phyloP scores from a whole-genome alignment of 2,888 invertebrate species.

The Dermolepida albohirtum region DNA sequence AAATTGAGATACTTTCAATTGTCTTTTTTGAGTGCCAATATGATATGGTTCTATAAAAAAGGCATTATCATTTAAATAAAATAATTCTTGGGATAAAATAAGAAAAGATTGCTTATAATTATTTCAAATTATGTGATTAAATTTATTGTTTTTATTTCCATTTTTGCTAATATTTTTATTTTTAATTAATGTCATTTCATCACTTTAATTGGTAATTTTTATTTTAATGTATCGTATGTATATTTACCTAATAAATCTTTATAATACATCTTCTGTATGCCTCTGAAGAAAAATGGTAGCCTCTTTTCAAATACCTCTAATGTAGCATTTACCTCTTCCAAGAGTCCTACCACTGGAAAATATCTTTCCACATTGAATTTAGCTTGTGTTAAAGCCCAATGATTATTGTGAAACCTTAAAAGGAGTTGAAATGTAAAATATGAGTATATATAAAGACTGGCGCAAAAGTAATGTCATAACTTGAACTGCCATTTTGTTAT shows the following conservation, averaged over 20 bases:
- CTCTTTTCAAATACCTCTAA: constrained; percentile 67
- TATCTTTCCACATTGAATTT: constrained; percentile 70
- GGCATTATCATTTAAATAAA: too few relatives aligned
- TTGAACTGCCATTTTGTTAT: too few relatives aligned
- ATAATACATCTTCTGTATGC: constrained; percentile 67
- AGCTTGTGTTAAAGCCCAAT: constrained; percentile 69
- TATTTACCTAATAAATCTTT: constrained; percentile 67
- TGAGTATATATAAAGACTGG: constrained; percentile 1
- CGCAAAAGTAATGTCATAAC: too few relatives aligned
- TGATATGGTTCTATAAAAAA: constrained; percentile 61
- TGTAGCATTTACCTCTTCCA: constrained; percentile 71
- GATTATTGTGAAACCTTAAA: constrained; percentile 66
- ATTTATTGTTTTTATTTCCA: too few relatives aligned
- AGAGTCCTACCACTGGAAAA: constrained; percentile 71
- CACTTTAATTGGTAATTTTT: too few relatives aligned
- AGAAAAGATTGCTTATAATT: too few relatives aligned
- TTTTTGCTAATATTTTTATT: too few relatives aligned
- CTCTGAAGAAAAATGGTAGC: constrained; percentile 71
- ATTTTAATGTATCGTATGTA: too few relatives aligned
- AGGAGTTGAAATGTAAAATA: not conserved
- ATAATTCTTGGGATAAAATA: too few relatives aligned
- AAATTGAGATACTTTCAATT: constrained; percentile 55
- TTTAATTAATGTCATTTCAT: too few relatives aligned
- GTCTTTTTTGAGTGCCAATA: constrained; percentile 58
- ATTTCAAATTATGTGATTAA: too few relatives aligned